Conservation (phyloP, 2,797 vertebrate genomes). For the Valencia hispanica region DNA sequence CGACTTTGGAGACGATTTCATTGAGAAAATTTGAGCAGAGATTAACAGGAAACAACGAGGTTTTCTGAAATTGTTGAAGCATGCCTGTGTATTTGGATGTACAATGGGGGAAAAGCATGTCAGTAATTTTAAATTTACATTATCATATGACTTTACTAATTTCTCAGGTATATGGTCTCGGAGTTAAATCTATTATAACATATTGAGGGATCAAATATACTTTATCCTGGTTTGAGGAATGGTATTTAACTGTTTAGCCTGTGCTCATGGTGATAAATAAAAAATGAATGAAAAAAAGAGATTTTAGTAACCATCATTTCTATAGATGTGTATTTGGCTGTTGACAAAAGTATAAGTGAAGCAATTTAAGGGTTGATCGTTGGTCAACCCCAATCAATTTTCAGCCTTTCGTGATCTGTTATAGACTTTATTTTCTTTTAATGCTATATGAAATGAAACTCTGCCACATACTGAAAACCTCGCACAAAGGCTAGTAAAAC, state of each 20-base stretch:
- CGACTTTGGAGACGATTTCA: slow-evolving; percentile 3
- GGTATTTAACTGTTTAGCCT: not conserved
- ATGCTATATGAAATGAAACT: too few species aligned
- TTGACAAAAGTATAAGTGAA: not conserved
- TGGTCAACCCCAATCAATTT: too few species aligned
- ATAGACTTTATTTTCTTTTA: too few species aligned
- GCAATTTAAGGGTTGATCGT: not conserved
- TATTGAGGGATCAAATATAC: not conserved
- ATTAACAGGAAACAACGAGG: not conserved
- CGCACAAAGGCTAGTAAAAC: too few species aligned
- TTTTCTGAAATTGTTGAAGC: not conserved
- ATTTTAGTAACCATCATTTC: not conserved
- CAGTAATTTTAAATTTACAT: not conserved
- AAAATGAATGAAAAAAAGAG: not conserved
- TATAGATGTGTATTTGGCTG: not conserved
- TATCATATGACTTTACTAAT: not conserved
- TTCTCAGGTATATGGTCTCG: not conserved
- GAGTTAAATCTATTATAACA: not conserved
- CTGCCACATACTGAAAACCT: too few species aligned
- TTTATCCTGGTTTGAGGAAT: not conserved
- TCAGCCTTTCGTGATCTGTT: too few species aligned
- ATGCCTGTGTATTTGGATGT: not conserved
- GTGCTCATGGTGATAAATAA: not conserved
- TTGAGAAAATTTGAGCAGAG: not conserved
- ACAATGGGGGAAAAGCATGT: not conserved